Base-by-base conservation (phyloP, 2,888 invertebrate species). In the Meiosimyza platycephala region DNA sequence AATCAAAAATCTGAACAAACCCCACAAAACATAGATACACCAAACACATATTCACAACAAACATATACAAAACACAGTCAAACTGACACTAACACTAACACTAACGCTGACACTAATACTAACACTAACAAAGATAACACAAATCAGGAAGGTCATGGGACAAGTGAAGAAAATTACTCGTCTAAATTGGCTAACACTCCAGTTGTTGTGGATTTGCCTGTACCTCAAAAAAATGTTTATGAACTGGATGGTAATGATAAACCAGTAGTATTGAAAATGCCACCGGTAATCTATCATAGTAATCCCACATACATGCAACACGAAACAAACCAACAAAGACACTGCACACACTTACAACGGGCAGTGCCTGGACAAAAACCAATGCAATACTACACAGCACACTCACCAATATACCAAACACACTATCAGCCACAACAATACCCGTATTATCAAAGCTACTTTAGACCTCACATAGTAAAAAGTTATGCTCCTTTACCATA, bases 261-360 rank as follows among this genome's bases (percentile, higher is more conserved):
- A 15, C 76, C 77, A 1, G 64, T 78, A 2, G 73, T 78, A 15
- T 68, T 79, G 0, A 78, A 78, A 54, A 72, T 75, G 62, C 79
- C 79, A 28, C 75, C 79, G 16, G 73, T 77, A 6, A 77, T 79
- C 50, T 80, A 80, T 65, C 78, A 78, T 40, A 22, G 28, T 15
- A 40, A 40, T 6, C 40, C 40, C 40, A 40, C 40, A 2, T 40
- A 40, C 40, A 40, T 6, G 40, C 40, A 40, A 40, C 40, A 9
- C 11, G 16, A 57, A 40, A 55, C 47, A 55, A 18, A 52, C 0
- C 22, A 3, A 33, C 40, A 67, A 65, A 15, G 40, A 18, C 9
- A 40, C 40, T 40, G 1, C 9, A 6, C 40, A 40, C 40, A 40
- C 40, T 9, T 40, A 40, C 40, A 40, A 40, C 40, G 9, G 9